Evolutionary conservation across 2,797 vertebrate species (phyloP).

Genomic region (Sardinella longiceps): DNA sequence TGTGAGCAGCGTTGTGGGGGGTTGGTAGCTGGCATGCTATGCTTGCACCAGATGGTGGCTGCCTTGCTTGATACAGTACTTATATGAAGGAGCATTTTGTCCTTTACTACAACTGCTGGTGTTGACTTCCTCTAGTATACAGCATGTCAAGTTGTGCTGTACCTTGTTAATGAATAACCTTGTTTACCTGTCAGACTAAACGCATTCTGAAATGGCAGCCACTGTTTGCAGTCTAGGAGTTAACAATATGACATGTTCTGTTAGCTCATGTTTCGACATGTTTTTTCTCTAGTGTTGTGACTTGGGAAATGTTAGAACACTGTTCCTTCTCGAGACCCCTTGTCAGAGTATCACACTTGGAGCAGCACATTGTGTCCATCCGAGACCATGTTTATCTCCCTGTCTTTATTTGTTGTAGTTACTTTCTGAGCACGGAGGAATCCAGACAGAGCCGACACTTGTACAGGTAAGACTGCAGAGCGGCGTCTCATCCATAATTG

Average conservation of each 20-base stretch:
- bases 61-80: conserved; percentile 28
- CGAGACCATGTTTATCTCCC: background rate
- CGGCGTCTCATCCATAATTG: conserved; percentile 34
- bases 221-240: background rate
- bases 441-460: conserved; percentile 79
- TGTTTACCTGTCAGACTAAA: background rate
- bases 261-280: background rate
- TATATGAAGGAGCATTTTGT: conserved; percentile 17
- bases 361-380: background rate
- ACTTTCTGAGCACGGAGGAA: conserved; percentile 81
- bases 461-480: conserved; percentile 72
- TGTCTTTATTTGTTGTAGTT: conserved; percentile 65
- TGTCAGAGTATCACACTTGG: background rate
- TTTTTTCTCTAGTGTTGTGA: background rate
- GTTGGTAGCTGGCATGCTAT: conserved; percentile 36
- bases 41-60: conserved; percentile 36
- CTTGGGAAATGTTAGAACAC: background rate
- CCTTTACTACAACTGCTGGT: conserved; percentile 24
- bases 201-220: background rate
- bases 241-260: background rate
- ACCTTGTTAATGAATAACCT: background rate
- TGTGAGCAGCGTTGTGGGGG: conserved; percentile 2
- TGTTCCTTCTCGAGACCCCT: background rate
- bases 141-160: background rate
- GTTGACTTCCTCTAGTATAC: background rate